Evolutionary conservation across 2,888 invertebrate species (phyloP).

Genomic region (Pediacus dermestoides): DNA sequence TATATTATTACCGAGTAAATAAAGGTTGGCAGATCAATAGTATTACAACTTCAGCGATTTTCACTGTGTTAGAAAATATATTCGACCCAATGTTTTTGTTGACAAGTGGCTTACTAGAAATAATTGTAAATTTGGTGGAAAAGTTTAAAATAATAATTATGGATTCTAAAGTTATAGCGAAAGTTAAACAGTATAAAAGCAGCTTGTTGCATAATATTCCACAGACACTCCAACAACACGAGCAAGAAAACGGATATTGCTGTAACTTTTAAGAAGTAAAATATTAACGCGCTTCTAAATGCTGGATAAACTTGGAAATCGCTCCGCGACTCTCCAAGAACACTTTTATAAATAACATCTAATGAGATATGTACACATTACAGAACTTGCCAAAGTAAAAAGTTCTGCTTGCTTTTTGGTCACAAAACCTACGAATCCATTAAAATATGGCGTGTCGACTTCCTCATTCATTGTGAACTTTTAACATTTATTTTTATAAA

Average conservation of each 20-base stretch:
- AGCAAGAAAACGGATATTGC: conserved; percentile 11
- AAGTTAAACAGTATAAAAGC: conserved; percentile 13
- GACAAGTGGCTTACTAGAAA: too few relatives aligned
- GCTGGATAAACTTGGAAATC: conserved; percentile 16
- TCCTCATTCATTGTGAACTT: neutral
- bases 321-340: conserved; percentile 13
- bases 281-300: conserved; percentile 19
- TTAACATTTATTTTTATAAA: too few relatives aligned
- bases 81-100: too few relatives aligned
- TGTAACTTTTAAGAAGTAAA: conserved; percentile 18
- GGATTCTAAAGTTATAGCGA: conserved; percentile 9
- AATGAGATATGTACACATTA: conserved; percentile 33
- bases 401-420: conserved; percentile 21
- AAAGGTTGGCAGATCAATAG: too few relatives aligned
- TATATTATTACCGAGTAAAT: conserved; percentile 13
- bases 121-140: too few relatives aligned
- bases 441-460: conserved; percentile 7
- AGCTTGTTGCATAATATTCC: conserved; percentile 16
- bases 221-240: conserved; percentile 7
- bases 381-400: conserved; percentile 28
- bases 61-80: too few relatives aligned
- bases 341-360: conserved; percentile 31
- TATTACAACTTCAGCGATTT: too few relatives aligned
- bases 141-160: too few relatives aligned
- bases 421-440: conserved; percentile 39